Base-by-base conservation (phyloP, 2,113 vertebrate species). In the Misgurnus mizolepis region DNA sequence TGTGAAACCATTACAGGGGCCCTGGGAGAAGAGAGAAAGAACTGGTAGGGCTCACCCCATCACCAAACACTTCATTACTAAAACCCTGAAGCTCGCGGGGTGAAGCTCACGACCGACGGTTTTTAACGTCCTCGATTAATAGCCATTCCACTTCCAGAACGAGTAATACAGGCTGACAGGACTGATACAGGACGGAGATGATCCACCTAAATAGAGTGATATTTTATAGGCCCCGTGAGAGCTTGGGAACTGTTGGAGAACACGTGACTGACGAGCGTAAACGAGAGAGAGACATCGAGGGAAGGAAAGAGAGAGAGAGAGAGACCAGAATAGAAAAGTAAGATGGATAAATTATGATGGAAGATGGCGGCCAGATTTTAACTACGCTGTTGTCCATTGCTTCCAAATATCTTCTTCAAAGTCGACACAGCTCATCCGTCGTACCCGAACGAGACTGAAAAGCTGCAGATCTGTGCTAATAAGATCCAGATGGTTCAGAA, bases 31-130 rank as follows among this genome's bases (percentile, higher is more conserved):
- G 85, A 84, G 84, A 82, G n/a, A 71, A 71, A 82, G 15, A 66
- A 71, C 53, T 45, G n/a, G 45, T 71, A 53, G 55, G 68, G 77
- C 82, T 49, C 22, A 68, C 43, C 60, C 80, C 86, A 87, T 90
- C 89, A 80, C 76, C 68, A 82, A 56, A 76, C 84, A 65, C 90
- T 85, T 90, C 90, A 90, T 92, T 91, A 88, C 88, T 87, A 88
- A 85, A 78, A 60, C 15, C 55, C 56, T 67, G 64, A 67, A 77
- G 86, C 82, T 86, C 78, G 80, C 79, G 43, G 68, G 67, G 86
- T 81, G 84, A 87, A 80, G 86, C 61, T 76, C 85, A 81, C 75
- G 60, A 67, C 77, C 75, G 61, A 69, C 47, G 43, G 65, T 82
- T 76, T 67, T 79, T 84, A 74, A 83, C 70, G 60, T 60, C 43